These are phyloP conservation scores for Palythoa heliodiscus DNA, from an alignment of 92 coral and sea anemone species.

Conservation along the genomic window DNA sequence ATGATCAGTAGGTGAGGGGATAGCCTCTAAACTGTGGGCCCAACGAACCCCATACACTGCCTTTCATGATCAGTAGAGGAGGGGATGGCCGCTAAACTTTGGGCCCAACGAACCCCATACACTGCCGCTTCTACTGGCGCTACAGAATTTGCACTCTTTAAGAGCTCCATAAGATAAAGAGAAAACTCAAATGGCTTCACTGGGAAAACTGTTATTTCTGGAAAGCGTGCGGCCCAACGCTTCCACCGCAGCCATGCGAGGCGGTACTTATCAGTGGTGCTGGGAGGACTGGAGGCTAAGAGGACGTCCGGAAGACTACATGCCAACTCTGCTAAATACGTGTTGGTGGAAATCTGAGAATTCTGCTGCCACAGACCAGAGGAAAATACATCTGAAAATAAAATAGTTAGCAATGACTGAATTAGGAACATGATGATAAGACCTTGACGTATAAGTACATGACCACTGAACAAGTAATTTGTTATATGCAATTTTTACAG, in stretches of 20 bases:
- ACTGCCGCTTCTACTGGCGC: conserved; percentile 23
- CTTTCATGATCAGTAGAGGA: too few relatives aligned
- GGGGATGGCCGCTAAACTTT: too few relatives aligned
- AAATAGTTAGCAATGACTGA: background rate
- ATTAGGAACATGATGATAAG: background rate
- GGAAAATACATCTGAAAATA: background rate
- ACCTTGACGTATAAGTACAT: conserved; percentile 2
- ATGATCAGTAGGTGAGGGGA: conserved; percentile 20
- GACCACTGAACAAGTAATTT: background rate
- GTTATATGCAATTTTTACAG: conserved; percentile 2
- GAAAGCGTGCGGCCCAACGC: background rate
- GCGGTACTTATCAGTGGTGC: conserved; percentile 21
- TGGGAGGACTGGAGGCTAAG: conserved; percentile 10
- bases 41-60: too few relatives aligned
- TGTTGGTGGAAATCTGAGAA: background rate
- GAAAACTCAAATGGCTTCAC: conserved; percentile 15
- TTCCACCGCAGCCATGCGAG: conserved; percentile 25
- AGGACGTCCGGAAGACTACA: background rate
- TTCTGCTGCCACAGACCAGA: conserved; percentile 23
- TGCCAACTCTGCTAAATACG: conserved; percentile 15
- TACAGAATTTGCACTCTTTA: conserved; percentile 20
- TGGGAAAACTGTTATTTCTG: conserved; percentile 9
- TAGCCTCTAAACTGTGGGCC: too few relatives aligned
- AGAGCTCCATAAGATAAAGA: conserved; percentile 7
- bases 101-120: conserved; percentile 32